These are phyloP conservation scores for Epizoanthus illoricatus DNA, from an alignment of 92 coral and sea anemone genomes.

Conservation along the genomic window DNA sequence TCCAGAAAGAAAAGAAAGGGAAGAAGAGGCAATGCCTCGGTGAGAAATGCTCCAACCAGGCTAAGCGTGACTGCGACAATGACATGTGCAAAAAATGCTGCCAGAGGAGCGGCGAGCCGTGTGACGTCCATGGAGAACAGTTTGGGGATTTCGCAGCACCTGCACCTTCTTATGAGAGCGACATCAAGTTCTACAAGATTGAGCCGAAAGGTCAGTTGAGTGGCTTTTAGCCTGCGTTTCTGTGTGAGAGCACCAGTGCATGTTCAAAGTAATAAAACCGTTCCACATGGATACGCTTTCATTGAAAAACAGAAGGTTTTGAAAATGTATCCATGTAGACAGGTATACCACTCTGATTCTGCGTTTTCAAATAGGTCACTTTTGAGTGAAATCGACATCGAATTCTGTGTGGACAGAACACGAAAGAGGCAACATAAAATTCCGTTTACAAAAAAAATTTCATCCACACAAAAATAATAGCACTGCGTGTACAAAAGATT, in stretches of 20 bases:
- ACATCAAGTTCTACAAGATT: conserved; percentile 58
- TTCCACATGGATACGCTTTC: background rate
- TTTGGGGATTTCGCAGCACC: conserved; percentile 70
- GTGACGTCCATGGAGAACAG: conserved; percentile 79
- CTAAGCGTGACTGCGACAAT: conserved; percentile 87
- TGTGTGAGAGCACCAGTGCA: background rate
- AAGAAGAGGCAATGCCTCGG: conserved; percentile 64
- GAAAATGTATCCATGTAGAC: too few relatives aligned
- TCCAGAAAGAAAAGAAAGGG: conserved; percentile 29
- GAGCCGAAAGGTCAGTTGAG: conserved; percentile 68
- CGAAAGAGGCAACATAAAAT: too few relatives aligned
- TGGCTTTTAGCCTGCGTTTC: background rate
- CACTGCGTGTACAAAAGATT: too few relatives aligned
- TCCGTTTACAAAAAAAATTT: too few relatives aligned
- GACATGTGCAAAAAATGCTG: conserved; percentile 93
- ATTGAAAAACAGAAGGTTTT: background rate
- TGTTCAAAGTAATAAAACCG: conserved; percentile 30
- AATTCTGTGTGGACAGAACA: too few relatives aligned
- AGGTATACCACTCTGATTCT: too few relatives aligned
- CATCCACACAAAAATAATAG: too few relatives aligned
- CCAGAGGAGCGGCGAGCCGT: conserved; percentile 71
- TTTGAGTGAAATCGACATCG: too few relatives aligned
- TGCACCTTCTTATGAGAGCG: conserved; percentile 54
- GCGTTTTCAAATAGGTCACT: too few relatives aligned
- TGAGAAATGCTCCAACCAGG: conserved; percentile 80